phyloP scores from a whole-genome alignment of 2,888 invertebrate species.

The Malthinus seriepunctatus region DNA sequence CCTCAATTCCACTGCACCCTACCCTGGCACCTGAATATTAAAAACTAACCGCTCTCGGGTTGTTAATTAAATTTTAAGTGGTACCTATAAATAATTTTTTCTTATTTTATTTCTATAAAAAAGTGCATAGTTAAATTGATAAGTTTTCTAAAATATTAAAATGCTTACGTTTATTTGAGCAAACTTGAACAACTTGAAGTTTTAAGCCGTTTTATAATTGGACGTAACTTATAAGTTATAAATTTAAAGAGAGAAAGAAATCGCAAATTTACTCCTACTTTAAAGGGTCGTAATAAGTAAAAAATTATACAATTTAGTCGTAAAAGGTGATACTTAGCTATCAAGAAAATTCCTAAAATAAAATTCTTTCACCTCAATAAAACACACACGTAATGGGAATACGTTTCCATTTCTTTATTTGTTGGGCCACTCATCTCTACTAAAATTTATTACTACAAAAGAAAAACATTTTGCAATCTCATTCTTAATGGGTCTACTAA shows the following conservation, averaged over 20 bases:
- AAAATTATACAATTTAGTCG: conserved; percentile 3
- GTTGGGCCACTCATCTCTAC: conserved; percentile 18
- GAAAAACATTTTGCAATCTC: conserved; percentile 30
- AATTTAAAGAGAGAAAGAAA: no score
- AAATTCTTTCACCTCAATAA: conserved; percentile 6
- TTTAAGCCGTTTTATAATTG: no score
- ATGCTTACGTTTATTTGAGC: no score
- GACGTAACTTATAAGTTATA: no score
- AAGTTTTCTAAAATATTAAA: neutral
- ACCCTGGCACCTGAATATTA: no score
- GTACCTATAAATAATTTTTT: no score
- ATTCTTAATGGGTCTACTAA: conserved; percentile 32
- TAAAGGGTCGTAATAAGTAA: neutral
- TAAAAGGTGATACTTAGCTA: conserved; percentile 6
- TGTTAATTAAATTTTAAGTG: no score
- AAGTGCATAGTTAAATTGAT: conserved; percentile 6
- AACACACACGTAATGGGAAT: conserved; percentile 15
- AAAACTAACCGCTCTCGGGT: no score
- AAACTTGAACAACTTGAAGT: no score
- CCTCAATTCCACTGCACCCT: no score
- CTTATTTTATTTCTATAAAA: no score
- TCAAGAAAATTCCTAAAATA: conserved; percentile 1
- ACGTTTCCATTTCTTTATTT: conserved; percentile 8
- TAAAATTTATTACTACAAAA: conserved; percentile 32
- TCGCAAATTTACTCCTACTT: neutral